Base-by-base conservation (phyloP, 2,113 vertebrate species). In the Misgurnus anguillicaudatus region DNA sequence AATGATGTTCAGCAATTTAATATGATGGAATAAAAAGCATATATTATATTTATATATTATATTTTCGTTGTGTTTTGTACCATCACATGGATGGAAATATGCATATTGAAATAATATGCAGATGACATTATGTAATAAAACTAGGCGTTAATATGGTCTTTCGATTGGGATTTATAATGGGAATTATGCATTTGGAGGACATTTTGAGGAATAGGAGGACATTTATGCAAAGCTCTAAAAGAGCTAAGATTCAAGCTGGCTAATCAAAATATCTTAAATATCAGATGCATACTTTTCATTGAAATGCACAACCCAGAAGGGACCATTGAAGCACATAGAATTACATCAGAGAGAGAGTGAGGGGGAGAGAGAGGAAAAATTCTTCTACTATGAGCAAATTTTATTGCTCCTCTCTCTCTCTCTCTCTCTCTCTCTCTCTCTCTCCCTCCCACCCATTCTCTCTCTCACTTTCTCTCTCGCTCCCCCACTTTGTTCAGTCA, bases 321-420 rank as follows among this genome's bases (percentile, higher is more conserved):
- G 91, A 91, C 85, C 87, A 31, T 85, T 85, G 82, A 87, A 89
- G 81, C 86, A 39, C 87, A 79, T 16, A 76, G 80, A 88, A 77
- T 88, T 87, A 91, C 89, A 92, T 91, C 90, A 91, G 84, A 86
- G 85, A 87, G 80, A 83, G 57, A 48, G 66, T 65, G 45, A 73
- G 77, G 61, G 69, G 79, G 53, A 58, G 69, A 58, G 69, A 60
- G 65, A 47, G 86, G 88, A 84, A 77, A 89, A 90, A 92, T 92
- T 92, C 90, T 90, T 92, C 82, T 90, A 90, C 88, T 86, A 90
- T 92, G 90, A 92, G 88, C 84, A 88, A 90, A 90, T 81, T 85
- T 89, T 86, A 90, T 80, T 80, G 85, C 78, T 84, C 71, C 71
- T 81, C 87, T 84, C 86, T 83, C 84, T 31, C 24, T 31, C 24